Conservation (phyloP, 2,113 vertebrate species). For the Polypterus senegalus region DNA sequence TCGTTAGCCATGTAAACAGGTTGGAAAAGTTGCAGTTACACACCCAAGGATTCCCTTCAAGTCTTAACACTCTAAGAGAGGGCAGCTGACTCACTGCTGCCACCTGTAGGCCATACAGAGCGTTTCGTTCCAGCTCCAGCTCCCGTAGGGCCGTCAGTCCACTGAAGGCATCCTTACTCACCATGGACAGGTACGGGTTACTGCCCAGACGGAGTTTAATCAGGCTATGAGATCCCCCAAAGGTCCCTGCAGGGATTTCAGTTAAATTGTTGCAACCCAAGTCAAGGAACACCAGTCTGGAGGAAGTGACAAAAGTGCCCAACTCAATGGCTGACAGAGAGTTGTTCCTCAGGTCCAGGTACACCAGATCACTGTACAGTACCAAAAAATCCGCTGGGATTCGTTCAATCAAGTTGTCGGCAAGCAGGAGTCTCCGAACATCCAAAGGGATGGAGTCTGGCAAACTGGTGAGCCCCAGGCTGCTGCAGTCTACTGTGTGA, state of each 20-base stretch:
- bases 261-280: constrained; percentile 90
- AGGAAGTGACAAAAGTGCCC: constrained; percentile 80
- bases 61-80: constrained; percentile 67
- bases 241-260: constrained; percentile 72
- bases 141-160: constrained; percentile 82
- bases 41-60: constrained; percentile 94
- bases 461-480: constrained; percentile 70
- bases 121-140: constrained; percentile 81
- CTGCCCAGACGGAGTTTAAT: constrained; percentile 76
- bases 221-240: constrained; percentile 75
- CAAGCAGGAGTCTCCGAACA: constrained; percentile 77
- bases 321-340: constrained; percentile 73
- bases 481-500: constrained; percentile 79
- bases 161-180: constrained; percentile 77
- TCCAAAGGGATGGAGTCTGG: constrained; percentile 83
- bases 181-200: constrained; percentile 76
- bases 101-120: constrained; percentile 70
- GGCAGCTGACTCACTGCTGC: constrained; percentile 70
- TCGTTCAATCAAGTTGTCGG: constrained; percentile 79
- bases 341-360: constrained; percentile 92
- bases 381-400: constrained; percentile 91
- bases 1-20: constrained; percentile 83
- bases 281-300: constrained; percentile 84
- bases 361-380: constrained; percentile 87
- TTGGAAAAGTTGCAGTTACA: constrained; percentile 92